Conservation (phyloP, 53 echinoderm and acorn worm species). For the Temnopleurus reevesii region DNA sequence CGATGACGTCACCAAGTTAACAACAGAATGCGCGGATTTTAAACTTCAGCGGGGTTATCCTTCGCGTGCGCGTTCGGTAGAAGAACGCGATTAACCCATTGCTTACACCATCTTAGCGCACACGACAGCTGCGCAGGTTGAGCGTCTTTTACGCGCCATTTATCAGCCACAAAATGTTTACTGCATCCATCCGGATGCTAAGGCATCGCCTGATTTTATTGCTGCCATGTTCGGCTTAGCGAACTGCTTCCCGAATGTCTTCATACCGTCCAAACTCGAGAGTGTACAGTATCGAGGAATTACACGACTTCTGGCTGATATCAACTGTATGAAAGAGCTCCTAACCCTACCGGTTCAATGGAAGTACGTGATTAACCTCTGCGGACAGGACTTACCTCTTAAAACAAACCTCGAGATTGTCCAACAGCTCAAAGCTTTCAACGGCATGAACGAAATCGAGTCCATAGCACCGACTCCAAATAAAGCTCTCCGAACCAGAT, state of each 20-base stretch:
- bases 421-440: constrained; percentile 56
- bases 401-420: constrained; percentile 84
- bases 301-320: constrained; percentile 64
- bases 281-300: constrained; percentile 56
- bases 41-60: constrained; percentile 58
- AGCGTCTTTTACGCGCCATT: constrained; percentile 73
- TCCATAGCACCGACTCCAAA: constrained; percentile 3
- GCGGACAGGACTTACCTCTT: constrained; percentile 85
- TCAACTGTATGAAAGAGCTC: constrained; percentile 77
- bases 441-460: constrained; percentile 28
- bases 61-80: constrained; percentile 32
- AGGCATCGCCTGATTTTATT: constrained; percentile 47
- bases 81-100: constrained; percentile 67
- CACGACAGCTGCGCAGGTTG: constrained; percentile 63
- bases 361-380: constrained; percentile 78
- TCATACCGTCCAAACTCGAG: constrained; percentile 70
- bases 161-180: constrained; percentile 79
- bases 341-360: constrained; percentile 29
- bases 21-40: constrained; percentile 49
- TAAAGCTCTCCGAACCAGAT: background rate
- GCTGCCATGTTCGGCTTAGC: constrained; percentile 58
- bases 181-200: constrained; percentile 74
- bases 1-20: background rate
- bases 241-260: constrained; percentile 74
- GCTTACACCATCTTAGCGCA: constrained; percentile 74